phyloP scores from a whole-genome alignment of 2,888 invertebrate genomes.

The Physocephala rufipes region DNA sequence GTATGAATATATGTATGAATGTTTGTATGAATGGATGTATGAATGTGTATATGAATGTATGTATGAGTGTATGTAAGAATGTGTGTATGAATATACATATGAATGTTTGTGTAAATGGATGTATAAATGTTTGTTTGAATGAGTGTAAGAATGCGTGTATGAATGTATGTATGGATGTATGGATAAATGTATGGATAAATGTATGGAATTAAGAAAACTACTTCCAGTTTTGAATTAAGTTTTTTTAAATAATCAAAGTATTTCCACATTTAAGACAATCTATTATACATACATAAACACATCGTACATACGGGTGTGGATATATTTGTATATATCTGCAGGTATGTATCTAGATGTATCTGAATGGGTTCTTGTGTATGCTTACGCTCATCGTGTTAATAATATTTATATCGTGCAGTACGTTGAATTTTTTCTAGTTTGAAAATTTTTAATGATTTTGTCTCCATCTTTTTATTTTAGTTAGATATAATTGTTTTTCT shows the following conservation, averaged over 20 bases:
- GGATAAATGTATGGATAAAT: background rate
- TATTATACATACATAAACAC: too few species aligned
- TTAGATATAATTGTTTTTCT: background rate
- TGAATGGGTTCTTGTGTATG: too few species aligned
- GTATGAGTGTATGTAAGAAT: background rate
- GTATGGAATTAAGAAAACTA: too few species aligned
- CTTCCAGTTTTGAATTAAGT: too few species aligned
- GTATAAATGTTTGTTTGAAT: constrained; percentile 14
- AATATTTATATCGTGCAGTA: background rate
- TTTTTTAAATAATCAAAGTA: too few species aligned
- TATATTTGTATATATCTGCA: background rate
- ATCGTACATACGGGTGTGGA: too few species aligned
- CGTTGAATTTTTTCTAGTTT: background rate
- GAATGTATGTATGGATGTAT: constrained; percentile 6
- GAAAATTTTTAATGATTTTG: background rate
- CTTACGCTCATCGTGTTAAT: background rate
- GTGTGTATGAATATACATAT: too few species aligned
- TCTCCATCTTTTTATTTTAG: background rate
- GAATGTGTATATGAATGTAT: constrained; percentile 4
- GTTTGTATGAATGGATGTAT: constrained; percentile 22
- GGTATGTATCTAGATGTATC: too few species aligned
- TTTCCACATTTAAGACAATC: too few species aligned
- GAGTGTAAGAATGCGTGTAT: constrained; percentile 20
- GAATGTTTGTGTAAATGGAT: constrained; percentile 3
- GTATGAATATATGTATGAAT: constrained; percentile 17